Base-by-base conservation (phyloP, 2,113 vertebrate species). In the Centropus unirufus region DNA sequence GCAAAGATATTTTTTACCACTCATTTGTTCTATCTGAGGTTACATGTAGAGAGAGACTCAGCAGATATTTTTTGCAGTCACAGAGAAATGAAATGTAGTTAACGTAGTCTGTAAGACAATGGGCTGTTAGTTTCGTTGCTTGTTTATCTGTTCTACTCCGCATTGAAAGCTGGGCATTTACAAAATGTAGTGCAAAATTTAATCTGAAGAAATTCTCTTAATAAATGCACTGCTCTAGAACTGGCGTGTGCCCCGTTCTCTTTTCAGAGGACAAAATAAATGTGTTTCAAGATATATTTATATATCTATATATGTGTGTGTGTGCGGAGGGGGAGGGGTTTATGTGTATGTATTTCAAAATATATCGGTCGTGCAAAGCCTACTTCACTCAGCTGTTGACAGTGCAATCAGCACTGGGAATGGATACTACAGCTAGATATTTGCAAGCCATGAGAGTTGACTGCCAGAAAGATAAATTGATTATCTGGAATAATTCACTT, bases 381-480 rank as follows among this genome's bases (percentile, higher is more conserved):
- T 68, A 36, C 8, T 79, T 86, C 30, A 75, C 52, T 52, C 23
- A 75, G 18, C 19, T 87, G 64, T 82, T 90, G 32, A 89, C 84
- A 82, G 62, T 34, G 17, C 61, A 83, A 14, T 73, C 46, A 42
- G 13, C 67, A 44, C 24, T 86, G 51, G 44, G 40, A 51, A 52
- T 74, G 32, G 55, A 57, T 83, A 44, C 26, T 57, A 84, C 34
- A 47, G 14, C 57, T 62, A 10, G 66, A 8, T 66, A 46, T 92
- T 93, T 92, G 24, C 42, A 95, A 23, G 30, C 22, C 72, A 58
- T 77, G 62, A 78, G 62, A 2, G 17, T 3, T 79, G 77, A 82
- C 20, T 75, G 79, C 40, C 74, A 92, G 76, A 90, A 89, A 81
- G 88, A 97, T 77, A 77, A 86, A 96, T 64, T 46, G 23, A 10